Evolutionary conservation across 1,140 invertebrate species (phyloP), one percentile per base, ranked within the genome.

Genomic region (Formica selysi): DNA sequence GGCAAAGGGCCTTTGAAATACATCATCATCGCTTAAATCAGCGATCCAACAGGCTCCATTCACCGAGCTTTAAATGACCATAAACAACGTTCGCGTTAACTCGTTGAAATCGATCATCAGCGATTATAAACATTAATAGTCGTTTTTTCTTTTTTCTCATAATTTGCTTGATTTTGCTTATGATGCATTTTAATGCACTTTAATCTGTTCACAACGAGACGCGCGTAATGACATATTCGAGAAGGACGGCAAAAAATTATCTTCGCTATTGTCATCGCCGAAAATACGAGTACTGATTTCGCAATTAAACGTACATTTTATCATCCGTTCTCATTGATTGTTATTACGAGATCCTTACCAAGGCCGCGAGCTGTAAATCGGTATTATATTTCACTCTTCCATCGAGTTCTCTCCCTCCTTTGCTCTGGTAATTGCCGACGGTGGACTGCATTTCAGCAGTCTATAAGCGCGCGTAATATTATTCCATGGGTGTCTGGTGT

Each of bases 341-440:
- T 86, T 81, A 81, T 86, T 89, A 76, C 70, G 68, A 86, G 88
- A 86, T 86, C 84, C 73, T 81, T 71, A 61, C 87, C 88, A 89
- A 89, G 88, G 88, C 88, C 87, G 76, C 71, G 71, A 36, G 76
- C 41, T 70, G 71, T 65, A 74, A 76, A 80, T 89, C 87, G 70
- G 57, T 89, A 81, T 89, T 86, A 89, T 89, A 89, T 89, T 89
- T 89, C 84, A 89, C 76, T 78, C 85, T 89, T 89, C 70, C 76
- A 38, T 83, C 87, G 67, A 78, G 80, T 85, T 65, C 41, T 19
- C 57, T 65, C 38, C 32, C 41, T 76, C 68, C 22, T 22, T 51
- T 51, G 4, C 16, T 19, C 48, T 26, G 68, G 57, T 88, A 89
- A 81, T 81, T 83, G 70, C 85, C 74, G 22, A 65, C 76, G 29